Conservation (phyloP, 1,140 invertebrate genomes). For the Leptinotarsa undecemlineata region DNA sequence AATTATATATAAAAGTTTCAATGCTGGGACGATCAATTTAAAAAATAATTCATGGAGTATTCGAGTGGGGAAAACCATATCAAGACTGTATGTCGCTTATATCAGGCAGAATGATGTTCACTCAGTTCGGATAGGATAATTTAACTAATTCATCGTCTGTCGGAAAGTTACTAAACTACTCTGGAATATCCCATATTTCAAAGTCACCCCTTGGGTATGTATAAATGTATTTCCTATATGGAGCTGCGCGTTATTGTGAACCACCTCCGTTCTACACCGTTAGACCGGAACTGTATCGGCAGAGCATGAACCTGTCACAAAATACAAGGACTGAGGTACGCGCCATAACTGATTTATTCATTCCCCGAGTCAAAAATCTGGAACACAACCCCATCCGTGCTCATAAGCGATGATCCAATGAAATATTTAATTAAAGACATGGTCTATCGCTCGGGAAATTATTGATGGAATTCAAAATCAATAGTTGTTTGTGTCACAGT, state of each 20-base stretch:
- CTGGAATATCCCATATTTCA: too few relatives aligned
- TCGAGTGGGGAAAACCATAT: too few relatives aligned
- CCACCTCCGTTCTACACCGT: background rate
- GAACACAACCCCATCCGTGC: background rate
- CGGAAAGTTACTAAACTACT: too few relatives aligned
- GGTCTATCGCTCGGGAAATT: background rate
- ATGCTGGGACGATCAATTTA: too few relatives aligned
- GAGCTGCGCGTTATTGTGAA: background rate
- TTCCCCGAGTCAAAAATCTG: conserved; percentile 5
- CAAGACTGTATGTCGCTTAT: too few relatives aligned
- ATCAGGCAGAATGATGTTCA: too few relatives aligned
- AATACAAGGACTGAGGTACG: conserved; percentile 12
- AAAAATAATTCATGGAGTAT: too few relatives aligned
- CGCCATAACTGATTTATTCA: conserved; percentile 21
- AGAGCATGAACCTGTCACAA: conserved; percentile 18
- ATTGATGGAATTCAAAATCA: background rate
- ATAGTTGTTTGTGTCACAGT: background rate
- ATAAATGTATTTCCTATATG: too few relatives aligned
- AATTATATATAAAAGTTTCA: too few relatives aligned
- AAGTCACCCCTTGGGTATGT: too few relatives aligned
- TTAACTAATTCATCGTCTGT: too few relatives aligned
- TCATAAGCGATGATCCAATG: background rate
- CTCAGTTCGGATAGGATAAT: too few relatives aligned
- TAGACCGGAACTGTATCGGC: conserved; percentile 7
- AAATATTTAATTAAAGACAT: background rate